These are phyloP conservation scores for Nothoprocta pentlandii DNA, from an alignment of 2,113 vertebrate genomes.

Conservation along the genomic window DNA sequence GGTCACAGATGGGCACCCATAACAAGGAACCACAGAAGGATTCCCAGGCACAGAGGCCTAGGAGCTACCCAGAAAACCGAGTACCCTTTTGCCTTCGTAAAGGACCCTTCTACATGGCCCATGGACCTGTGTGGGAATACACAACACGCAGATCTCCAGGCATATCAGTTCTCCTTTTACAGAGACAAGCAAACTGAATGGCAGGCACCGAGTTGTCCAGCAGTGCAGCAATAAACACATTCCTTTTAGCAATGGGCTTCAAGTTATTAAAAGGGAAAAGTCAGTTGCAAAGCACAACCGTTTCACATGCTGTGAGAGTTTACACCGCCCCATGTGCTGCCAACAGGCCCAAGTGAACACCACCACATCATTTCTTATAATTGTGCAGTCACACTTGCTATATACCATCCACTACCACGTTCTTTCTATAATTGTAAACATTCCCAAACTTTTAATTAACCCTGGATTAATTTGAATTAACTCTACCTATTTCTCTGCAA, in stretches of 20 bases:
- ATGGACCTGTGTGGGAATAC: background rate
- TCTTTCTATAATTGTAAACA: background rate
- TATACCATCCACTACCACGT: background rate
- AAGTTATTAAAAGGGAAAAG: constrained; percentile 16
- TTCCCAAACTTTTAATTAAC: background rate
- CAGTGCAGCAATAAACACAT: background rate
- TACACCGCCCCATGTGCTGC: background rate
- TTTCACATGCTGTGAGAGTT: background rate
- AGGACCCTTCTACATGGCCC: background rate
- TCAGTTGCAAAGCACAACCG: background rate
- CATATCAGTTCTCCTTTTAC: background rate
- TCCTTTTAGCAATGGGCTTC: background rate
- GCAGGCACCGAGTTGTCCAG: constrained; percentile 25
- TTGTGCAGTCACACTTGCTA: background rate
- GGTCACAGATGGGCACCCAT: background rate
- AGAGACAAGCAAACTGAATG: background rate
- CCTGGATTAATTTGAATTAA: background rate
- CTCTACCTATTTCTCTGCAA: background rate
- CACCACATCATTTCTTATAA: background rate
- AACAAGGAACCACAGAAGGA: background rate
- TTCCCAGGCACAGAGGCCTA: background rate
- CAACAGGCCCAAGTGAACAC: background rate
- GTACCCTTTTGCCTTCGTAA: background rate
- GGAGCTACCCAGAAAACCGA: background rate
- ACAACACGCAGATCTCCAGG: background rate